Evolutionary conservation across 1,140 invertebrate species (phyloP).

Genomic region (Rhyzopertha dominica): DNA sequence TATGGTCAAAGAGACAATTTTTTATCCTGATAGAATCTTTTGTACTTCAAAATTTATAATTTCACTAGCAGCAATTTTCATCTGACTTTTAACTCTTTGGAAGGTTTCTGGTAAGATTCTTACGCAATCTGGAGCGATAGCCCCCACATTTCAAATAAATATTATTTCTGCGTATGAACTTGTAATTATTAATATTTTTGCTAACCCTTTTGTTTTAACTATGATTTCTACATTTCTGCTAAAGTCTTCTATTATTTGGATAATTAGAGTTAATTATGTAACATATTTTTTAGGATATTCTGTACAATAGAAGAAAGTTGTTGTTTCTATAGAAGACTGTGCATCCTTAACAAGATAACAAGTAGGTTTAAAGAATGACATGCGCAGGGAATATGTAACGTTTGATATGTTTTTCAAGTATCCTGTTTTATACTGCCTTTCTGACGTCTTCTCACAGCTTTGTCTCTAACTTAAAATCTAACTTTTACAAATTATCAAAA

Average conservation of each 20-base stretch:
- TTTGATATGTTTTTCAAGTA: no score
- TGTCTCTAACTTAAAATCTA: slow-evolving; percentile 2
- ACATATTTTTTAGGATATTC: slow-evolving; percentile 5
- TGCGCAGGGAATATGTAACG: no score
- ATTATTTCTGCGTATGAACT: slow-evolving; percentile 1
- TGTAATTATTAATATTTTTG: slow-evolving; percentile 5
- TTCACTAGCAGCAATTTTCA: slow-evolving; percentile 3
- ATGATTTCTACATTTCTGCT: slow-evolving; percentile 2
- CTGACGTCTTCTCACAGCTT: background rate
- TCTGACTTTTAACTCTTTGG: slow-evolving; percentile 3
- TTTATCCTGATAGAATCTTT: background rate
- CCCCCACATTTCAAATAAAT: no score
- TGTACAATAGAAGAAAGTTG: background rate
- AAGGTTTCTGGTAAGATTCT: slow-evolving; percentile 5
- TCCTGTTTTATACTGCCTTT: background rate
- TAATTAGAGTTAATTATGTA: slow-evolving; percentile 1
- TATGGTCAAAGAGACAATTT: slow-evolving; percentile 1
- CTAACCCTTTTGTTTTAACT: slow-evolving; percentile 4
- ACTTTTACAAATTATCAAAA: slow-evolving; percentile 7
- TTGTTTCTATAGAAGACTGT: background rate
- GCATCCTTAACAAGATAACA: no score
- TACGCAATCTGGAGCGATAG: slow-evolving; percentile 2
- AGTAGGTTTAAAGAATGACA: no score
- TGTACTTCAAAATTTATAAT: slow-evolving; percentile 1
- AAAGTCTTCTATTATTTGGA: slow-evolving; percentile 5